Conservation (phyloP, 1,140 invertebrate species). For the Leptopilina clavipes region DNA sequence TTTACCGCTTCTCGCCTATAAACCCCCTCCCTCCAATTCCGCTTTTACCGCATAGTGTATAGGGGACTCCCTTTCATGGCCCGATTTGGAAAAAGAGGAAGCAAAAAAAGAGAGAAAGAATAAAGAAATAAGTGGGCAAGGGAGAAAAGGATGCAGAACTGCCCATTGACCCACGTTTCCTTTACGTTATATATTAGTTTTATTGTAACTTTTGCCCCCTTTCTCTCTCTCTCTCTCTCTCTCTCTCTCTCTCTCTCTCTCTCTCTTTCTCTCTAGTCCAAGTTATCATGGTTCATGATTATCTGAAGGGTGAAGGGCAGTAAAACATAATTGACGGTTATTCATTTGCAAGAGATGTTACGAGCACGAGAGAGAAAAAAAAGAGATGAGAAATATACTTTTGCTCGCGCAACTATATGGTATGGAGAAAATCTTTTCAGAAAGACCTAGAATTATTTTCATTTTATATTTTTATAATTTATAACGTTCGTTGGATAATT, state of each 20-base stretch:
- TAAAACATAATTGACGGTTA: conserved; percentile 30
- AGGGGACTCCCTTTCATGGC: conserved; percentile 8
- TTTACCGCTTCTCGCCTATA: conserved; percentile 29
- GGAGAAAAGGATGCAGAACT: conserved; percentile 9
- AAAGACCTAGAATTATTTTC: too few species aligned
- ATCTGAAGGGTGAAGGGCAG: conserved; percentile 29
- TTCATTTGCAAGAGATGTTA: conserved; percentile 18
- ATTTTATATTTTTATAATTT: too few species aligned
- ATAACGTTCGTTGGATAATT: too few species aligned
- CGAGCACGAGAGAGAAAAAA: conserved; percentile 28
- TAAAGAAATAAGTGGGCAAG: neutral
- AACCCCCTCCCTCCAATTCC: neutral
- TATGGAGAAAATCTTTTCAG: too few species aligned
- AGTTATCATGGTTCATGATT: conserved; percentile 31
- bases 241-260: too few species aligned
- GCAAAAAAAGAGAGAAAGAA: neutral
- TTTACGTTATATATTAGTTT: conserved; percentile 13
- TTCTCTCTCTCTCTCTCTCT: too few species aligned
- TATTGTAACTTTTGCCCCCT: neutral
- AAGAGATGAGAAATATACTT: conserved; percentile 13
- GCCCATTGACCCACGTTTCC: conserved; percentile 2
- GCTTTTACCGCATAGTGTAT: neutral
- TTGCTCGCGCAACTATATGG: too few species aligned
- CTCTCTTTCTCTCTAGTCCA: too few species aligned
- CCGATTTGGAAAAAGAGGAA: conserved; percentile 24